Percentiles rank a stretch among this genome's conserved stretches.
phyloP scores from a whole-genome alignment of 2,113 vertebrate genomes.

The Marcusenius ussheri region DNA sequence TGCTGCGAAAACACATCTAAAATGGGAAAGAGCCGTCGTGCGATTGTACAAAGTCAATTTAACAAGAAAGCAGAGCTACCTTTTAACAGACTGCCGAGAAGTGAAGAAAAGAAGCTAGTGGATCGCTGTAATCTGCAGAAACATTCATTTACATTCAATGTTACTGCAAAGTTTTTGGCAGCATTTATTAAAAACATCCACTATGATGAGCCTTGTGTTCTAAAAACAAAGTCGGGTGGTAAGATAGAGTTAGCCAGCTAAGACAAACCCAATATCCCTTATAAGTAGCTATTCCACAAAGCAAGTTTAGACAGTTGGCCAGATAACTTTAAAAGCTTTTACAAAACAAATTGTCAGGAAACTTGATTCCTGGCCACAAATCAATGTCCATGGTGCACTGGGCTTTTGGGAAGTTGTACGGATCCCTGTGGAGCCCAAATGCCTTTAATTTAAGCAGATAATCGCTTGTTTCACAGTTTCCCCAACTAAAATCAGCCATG shows the following conservation, averaged over 20 bases:
- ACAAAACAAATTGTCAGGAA: background rate
- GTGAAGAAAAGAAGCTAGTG: background rate
- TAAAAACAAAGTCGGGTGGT: background rate
- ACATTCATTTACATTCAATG: background rate
- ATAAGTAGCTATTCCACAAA: background rate
- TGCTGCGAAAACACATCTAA: background rate
- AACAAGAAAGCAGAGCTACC: background rate
- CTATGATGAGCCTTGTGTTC: background rate
- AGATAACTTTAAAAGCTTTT: background rate
- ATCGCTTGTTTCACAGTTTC: background rate
- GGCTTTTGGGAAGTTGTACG: background rate
- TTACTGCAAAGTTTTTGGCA: too few relatives aligned
- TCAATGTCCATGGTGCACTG: background rate
- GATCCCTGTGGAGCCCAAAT: background rate
- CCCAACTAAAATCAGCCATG: background rate
- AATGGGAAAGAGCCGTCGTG: background rate
- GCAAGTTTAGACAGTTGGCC: background rate
- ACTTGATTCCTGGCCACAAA: slow-evolving; percentile 28
- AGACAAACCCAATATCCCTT: background rate
- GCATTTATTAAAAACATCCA: background rate
- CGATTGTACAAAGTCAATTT: background rate
- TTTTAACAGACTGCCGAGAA: background rate
- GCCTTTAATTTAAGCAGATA: background rate
- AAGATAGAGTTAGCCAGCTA: background rate
- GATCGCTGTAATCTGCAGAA: background rate